Conservation (phyloP, 1,140 invertebrate genomes). For the Drosophila kanapiae region DNA sequence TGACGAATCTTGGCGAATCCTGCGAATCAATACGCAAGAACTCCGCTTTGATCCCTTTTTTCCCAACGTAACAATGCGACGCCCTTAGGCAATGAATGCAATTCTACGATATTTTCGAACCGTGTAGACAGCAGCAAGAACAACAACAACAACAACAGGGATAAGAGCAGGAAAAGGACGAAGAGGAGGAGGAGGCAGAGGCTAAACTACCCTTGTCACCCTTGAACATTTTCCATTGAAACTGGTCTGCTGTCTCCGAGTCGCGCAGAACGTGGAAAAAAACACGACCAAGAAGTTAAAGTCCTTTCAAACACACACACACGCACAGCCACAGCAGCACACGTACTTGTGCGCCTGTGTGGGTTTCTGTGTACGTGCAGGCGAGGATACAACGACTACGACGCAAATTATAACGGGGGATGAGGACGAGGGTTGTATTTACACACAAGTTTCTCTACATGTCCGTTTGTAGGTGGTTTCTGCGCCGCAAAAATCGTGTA, state of each 20-base stretch:
- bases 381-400: slow-evolving; percentile 59
- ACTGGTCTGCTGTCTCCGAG: slow-evolving; percentile 68
- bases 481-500: slow-evolving; percentile 24
- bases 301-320: slow-evolving; percentile 67
- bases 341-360: slow-evolving; percentile 17
- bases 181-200: slow-evolving; percentile 24
- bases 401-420: slow-evolving; percentile 73
- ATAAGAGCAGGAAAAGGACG: slow-evolving; percentile 33
- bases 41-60: slow-evolving; percentile 13
- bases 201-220: slow-evolving; percentile 80
- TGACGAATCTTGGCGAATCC: background rate
- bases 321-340: slow-evolving; percentile 7
- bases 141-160: slow-evolving; percentile 29
- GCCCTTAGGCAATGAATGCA: slow-evolving; percentile 44
- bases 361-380: slow-evolving; percentile 47
- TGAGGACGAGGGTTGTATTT: slow-evolving; percentile 82
- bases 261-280: slow-evolving; percentile 65
- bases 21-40: slow-evolving; percentile 16
- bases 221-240: slow-evolving; percentile 79
- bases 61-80: slow-evolving; percentile 34
- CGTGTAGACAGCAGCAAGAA: slow-evolving; percentile 53
- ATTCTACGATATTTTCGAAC: slow-evolving; percentile 62
- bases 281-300: slow-evolving; percentile 78
- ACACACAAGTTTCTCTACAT: slow-evolving; percentile 66
- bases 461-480: slow-evolving; percentile 52